Evolutionary conservation across 2,113 vertebrate genomes (phyloP).

Genomic region (Columba livia): DNA sequence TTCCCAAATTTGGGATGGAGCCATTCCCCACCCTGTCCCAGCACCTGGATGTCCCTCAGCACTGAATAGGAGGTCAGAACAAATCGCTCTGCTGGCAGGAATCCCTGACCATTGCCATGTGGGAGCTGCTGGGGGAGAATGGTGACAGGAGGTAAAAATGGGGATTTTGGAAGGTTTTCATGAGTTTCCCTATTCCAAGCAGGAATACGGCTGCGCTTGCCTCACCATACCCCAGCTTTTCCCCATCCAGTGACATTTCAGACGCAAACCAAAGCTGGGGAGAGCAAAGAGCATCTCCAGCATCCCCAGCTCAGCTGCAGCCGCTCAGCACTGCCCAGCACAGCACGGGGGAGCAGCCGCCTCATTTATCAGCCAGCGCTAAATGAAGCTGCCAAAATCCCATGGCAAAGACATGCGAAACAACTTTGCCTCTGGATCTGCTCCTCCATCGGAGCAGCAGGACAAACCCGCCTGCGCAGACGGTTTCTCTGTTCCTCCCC

Average conservation of each 20-base stretch:
- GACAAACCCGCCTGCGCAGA: fast-evolving
- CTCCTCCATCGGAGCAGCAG: neutral
- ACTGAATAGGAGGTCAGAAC: neutral
- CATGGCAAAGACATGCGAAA: fast-evolving
- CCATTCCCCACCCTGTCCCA: fast-evolving
- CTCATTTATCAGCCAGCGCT: neutral
- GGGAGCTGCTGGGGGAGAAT: fast-evolving
- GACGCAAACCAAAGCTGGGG: neutral
- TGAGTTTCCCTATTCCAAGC: neutral
- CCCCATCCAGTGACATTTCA: neutral
- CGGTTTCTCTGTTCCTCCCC: neutral
- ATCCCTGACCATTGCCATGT: fast-evolving
- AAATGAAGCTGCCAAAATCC: neutral
- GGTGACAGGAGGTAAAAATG: fast-evolving
- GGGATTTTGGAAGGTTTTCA: neutral
- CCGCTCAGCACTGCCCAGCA: neutral
- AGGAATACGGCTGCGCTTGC: neutral
- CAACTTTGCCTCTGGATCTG: neutral
- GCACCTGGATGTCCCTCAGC: neutral
- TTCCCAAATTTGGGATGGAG: neutral
- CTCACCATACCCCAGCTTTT: fast-evolving
- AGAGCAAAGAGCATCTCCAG: neutral
- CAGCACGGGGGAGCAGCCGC: neutral
- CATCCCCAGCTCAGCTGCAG: neutral
- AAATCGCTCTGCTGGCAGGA: neutral